Conservation (phyloP, 2,888 invertebrate species). For the Mylabris sibirica region DNA sequence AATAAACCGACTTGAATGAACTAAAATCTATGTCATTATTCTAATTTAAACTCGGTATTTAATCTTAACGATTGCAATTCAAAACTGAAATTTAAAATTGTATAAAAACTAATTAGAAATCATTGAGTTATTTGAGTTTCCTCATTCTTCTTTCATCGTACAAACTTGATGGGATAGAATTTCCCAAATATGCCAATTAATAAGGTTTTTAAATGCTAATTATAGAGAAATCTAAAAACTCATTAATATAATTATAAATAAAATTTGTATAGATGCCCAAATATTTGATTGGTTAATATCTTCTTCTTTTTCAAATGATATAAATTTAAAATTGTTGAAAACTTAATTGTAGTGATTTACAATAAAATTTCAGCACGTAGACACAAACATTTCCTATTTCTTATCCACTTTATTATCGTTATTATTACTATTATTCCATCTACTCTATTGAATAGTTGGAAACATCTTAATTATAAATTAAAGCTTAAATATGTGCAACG, state of each 20-base stretch:
- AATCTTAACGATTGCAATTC: no score
- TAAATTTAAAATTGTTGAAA: neutral
- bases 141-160: no score
- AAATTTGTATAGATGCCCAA: neutral
- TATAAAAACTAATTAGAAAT: no score
- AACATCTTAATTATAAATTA: slow-evolving; percentile 12
- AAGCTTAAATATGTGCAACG: slow-evolving; percentile 21
- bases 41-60: no score
- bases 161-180: neutral
- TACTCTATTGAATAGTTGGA: neutral
- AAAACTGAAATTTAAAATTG: no score
- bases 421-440: neutral
- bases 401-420: neutral
- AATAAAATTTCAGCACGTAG: slow-evolving; percentile 1
- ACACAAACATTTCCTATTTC: neutral
- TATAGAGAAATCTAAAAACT: slow-evolving; percentile 2
- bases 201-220: neutral
- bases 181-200: neutral
- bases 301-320: neutral
- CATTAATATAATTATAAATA: slow-evolving; percentile 2
- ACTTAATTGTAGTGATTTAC: neutral
- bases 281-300: neutral
- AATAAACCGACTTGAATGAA: neutral
- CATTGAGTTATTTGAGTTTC: no score
- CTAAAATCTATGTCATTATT: no score